A percentile compares a stretch with the other conserved stretches of the same genome.
phyloP scores from a whole-genome alignment of 2,113 vertebrate species.

The Vanacampus margaritifer region DNA sequence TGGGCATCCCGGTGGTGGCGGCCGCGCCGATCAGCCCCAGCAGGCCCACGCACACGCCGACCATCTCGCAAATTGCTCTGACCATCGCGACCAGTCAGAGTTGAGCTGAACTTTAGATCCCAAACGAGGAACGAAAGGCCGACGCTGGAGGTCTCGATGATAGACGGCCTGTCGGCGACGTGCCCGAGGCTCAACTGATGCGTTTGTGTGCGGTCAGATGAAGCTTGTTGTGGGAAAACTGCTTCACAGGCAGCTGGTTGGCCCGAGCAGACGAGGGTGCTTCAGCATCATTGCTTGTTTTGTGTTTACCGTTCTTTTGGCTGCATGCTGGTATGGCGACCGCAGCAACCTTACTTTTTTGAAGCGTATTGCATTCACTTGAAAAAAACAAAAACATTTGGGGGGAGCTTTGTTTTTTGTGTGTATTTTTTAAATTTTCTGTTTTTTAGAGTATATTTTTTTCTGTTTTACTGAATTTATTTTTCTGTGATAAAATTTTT shows the following conservation, averaged over 20 bases:
- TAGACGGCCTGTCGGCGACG: not conserved
- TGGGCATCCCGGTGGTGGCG: conserved; percentile 81
- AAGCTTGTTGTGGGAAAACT: conserved; percentile 59
- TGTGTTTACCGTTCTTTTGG: conserved; percentile 60
- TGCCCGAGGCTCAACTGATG: conserved; percentile 7
- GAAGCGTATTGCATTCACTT: too few species aligned
- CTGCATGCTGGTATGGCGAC: conserved; percentile 13
- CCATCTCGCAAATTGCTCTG: conserved; percentile 69
- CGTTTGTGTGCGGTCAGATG: not conserved
- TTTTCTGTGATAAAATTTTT: too few species aligned
- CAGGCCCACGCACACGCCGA: conserved; percentile 74
- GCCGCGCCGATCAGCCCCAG: conserved; percentile 78
- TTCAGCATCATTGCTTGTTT: conserved; percentile 43
- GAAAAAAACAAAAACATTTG: too few species aligned
- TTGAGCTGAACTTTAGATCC: conserved; percentile 8
- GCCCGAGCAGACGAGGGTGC: conserved; percentile 52
- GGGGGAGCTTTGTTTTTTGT: too few species aligned
- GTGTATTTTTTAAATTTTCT: too few species aligned
- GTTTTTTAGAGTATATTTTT: too few species aligned
- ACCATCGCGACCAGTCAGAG: conserved; percentile 65
- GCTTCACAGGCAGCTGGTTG: conserved; percentile 46
- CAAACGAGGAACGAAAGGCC: not conserved
- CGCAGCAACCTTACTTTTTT: not conserved
- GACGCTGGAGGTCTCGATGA: not conserved
- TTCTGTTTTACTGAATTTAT: too few species aligned